Conservation (phyloP, 2,888 invertebrate species). For the Drosophila crucigera region DNA sequence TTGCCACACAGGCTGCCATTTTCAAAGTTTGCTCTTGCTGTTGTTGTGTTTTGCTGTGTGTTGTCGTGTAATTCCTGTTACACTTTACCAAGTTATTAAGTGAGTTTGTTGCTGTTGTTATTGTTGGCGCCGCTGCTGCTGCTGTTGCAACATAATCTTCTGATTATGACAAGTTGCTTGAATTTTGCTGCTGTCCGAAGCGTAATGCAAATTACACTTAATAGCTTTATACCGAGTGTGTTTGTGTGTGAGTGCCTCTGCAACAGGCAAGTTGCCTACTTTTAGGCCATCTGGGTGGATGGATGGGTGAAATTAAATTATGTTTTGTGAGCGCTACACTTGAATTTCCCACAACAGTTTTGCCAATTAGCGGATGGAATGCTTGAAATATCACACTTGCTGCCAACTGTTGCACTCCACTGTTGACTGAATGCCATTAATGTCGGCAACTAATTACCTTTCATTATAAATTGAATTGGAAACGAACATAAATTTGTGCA, state of each 20-base stretch:
- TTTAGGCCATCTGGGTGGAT: slow-evolving; percentile 37
- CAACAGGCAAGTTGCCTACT: slow-evolving; percentile 39
- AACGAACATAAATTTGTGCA: slow-evolving; percentile 50
- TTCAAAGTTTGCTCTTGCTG: slow-evolving; percentile 48
- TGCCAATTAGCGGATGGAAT: slow-evolving; percentile 37
- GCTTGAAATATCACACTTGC: slow-evolving; percentile 36
- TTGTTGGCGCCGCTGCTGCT: slow-evolving; percentile 21
- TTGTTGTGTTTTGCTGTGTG: slow-evolving; percentile 33
- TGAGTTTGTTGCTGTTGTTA: slow-evolving; percentile 55
- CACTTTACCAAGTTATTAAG: slow-evolving; percentile 73
- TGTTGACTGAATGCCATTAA: slow-evolving; percentile 23
- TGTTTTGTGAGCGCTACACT: slow-evolving; percentile 44
- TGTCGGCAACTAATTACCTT: slow-evolving; percentile 58
- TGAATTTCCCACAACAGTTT: slow-evolving; percentile 27
- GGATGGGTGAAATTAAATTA: slow-evolving; percentile 60
- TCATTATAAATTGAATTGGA: slow-evolving; percentile 52
- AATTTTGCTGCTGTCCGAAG: slow-evolving; percentile 45
- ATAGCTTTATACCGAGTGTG: slow-evolving; percentile 42
- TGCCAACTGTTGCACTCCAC: slow-evolving; percentile 60
- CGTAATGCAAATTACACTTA: slow-evolving; percentile 55
- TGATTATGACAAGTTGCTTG: slow-evolving; percentile 68
- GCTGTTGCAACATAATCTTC: slow-evolving; percentile 69
- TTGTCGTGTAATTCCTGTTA: slow-evolving; percentile 67
- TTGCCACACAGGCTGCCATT: slow-evolving; percentile 65
- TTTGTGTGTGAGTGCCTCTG: slow-evolving; percentile 4